A percentile compares a stretch with the other conserved stretches of the same genome.
Conservation (phyloP, 2,797 vertebrate genomes). For the Glossophaga mutica region DNA sequence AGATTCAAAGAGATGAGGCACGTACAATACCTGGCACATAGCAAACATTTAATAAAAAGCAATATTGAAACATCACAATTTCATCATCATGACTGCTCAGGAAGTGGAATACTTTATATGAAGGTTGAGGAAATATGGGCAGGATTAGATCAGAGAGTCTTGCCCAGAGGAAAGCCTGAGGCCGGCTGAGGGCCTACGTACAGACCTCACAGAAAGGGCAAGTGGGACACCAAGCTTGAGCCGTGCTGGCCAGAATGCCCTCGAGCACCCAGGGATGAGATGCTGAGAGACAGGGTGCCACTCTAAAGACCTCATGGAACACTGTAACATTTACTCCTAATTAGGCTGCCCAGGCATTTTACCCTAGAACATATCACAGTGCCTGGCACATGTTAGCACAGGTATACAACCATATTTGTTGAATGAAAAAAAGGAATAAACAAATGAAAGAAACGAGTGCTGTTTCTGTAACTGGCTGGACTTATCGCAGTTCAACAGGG, state of each 20-base stretch:
- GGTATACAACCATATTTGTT: neutral
- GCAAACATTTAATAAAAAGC: neutral
- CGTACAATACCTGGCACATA: neutral
- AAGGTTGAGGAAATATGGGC: neutral
- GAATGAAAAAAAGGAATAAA: slow-evolving; percentile 4
- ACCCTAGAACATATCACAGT: neutral
- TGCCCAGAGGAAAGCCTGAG: neutral
- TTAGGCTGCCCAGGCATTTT: neutral
- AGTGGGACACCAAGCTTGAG: neutral
- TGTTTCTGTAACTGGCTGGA: neutral
- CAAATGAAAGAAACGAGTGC: neutral
- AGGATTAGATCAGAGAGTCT: neutral
- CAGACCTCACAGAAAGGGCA: neutral
- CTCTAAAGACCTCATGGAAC: neutral
- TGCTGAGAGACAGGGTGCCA: neutral
- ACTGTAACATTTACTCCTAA: neutral
- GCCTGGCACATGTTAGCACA: neutral
- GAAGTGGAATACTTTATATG: neutral
- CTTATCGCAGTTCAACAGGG: neutral
- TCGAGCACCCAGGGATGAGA: neutral
- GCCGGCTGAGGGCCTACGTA: neutral
- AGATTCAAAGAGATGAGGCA: neutral
- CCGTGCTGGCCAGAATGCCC: neutral
- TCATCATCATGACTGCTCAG: neutral
- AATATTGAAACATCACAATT: neutral